These are phyloP conservation scores for Arion vulgaris DNA, from an alignment of 1,140 invertebrate genomes.

Conservation along the genomic window DNA sequence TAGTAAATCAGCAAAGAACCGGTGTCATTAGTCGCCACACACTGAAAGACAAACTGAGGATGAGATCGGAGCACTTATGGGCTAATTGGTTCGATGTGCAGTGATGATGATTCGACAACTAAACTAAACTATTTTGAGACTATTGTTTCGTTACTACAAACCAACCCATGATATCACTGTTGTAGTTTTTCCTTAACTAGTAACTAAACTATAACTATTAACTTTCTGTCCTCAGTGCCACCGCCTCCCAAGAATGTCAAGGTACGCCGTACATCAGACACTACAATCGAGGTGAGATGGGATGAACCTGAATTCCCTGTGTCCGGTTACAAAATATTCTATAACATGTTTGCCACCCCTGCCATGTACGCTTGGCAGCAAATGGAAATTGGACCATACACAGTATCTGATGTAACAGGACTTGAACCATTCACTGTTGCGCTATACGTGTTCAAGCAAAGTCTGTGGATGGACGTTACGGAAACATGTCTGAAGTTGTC, in stretches of 20 bases:
- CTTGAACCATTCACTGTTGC: slow-evolving; percentile 93
- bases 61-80: too few species aligned
- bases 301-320: slow-evolving; percentile 81
- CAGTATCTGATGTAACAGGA: slow-evolving; percentile 83
- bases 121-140: too few species aligned
- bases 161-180: too few species aligned
- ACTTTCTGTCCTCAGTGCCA: slow-evolving; percentile 75
- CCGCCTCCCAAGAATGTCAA: slow-evolving; percentile 89
- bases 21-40: too few species aligned
- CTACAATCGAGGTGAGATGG: slow-evolving; percentile 96
- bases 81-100: too few species aligned
- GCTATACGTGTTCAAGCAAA: slow-evolving; percentile 84
- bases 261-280: slow-evolving; percentile 75
- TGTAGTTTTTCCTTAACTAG: too few species aligned
- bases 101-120: too few species aligned
- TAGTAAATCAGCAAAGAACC: too few species aligned
- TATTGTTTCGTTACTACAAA: too few species aligned
- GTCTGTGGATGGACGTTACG: slow-evolving; percentile 62
- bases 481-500: slow-evolving; percentile 63
- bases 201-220: too few species aligned
- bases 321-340: slow-evolving; percentile 82
- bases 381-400: slow-evolving; percentile 66
- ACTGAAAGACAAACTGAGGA: too few species aligned
- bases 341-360: slow-evolving; percentile 60
- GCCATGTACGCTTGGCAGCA: slow-evolving; percentile 65